These are phyloP conservation scores for Caenorhabditis becei DNA, from an alignment of 2,888 invertebrate genomes.

Conservation along the genomic window DNA sequence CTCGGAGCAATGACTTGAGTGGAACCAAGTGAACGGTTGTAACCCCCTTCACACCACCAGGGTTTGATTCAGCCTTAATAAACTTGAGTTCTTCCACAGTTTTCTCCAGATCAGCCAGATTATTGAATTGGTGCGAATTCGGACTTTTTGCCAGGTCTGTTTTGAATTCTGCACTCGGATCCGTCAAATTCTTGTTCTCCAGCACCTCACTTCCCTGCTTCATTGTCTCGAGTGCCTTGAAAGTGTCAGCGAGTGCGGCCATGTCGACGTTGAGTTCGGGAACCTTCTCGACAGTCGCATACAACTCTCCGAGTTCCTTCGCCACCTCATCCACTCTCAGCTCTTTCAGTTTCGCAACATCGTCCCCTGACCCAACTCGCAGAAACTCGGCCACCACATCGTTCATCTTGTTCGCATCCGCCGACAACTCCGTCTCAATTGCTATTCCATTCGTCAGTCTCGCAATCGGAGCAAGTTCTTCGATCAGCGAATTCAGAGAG, in stretches of 20 bases:
- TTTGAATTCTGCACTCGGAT: too few relatives aligned
- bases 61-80: too few relatives aligned
- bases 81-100: too few relatives aligned
- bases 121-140: too few relatives aligned
- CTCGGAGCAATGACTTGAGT: too few relatives aligned
- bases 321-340: not conserved
- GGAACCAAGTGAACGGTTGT: too few relatives aligned
- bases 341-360: not conserved
- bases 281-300: not conserved
- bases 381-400: not conserved
- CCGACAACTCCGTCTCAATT: not conserved
- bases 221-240: not conserved
- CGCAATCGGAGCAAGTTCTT: not conserved
- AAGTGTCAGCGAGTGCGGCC: not conserved
- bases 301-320: not conserved
- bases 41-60: too few relatives aligned
- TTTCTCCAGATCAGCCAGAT: too few relatives aligned
- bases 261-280: not conserved
- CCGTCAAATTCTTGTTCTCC: too few relatives aligned
- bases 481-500: too few relatives aligned
- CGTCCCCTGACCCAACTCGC: not conserved
- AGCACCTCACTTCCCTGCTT: too few relatives aligned
- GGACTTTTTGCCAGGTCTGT: too few relatives aligned
- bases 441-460: not conserved
- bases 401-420: not conserved